Evolutionary conservation across 2,797 vertebrate species (phyloP).

Genomic region (Oreochromis grahami): DNA sequence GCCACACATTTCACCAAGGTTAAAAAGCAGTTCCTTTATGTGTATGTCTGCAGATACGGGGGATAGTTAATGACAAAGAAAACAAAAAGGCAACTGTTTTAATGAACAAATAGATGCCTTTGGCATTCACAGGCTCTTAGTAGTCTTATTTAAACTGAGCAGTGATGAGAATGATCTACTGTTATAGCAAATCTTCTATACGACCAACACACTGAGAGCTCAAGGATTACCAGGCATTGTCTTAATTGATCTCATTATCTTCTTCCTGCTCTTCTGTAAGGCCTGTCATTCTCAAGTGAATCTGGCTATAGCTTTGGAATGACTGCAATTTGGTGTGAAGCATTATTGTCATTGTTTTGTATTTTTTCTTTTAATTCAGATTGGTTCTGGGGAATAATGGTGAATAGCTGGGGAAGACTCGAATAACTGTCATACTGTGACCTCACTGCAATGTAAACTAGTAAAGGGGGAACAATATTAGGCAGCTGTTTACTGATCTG

Average conservation of each 20-base stretch:
- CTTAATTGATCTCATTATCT: slow-evolving; percentile 75
- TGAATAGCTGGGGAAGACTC: not conserved
- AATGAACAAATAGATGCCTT: slow-evolving; percentile 45
- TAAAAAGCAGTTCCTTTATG: not conserved
- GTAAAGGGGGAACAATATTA: not conserved
- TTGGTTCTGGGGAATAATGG: not conserved
- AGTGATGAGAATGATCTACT: slow-evolving; percentile 40
- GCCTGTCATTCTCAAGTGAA: slow-evolving; percentile 21
- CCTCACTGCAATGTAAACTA: not conserved
- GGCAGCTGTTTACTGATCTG: not conserved
- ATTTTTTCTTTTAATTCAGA: not conserved
- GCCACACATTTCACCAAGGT: not conserved
- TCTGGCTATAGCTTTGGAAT: slow-evolving; percentile 23
- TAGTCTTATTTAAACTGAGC: slow-evolving; percentile 51
- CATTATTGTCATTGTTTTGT: not conserved
- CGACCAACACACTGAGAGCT: slow-evolving; percentile 20
- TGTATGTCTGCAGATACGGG: slow-evolving; percentile 2
- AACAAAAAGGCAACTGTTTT: slow-evolving; percentile 2
- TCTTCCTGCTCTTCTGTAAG: slow-evolving; percentile 40
- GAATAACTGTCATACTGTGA: not conserved
- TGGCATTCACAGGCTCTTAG: slow-evolving; percentile 42
- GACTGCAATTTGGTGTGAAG: slow-evolving; percentile 13
- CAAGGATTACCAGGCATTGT: slow-evolving; percentile 60
- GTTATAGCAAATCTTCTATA: slow-evolving; percentile 31
- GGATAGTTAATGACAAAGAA: not conserved